Percentiles rank a stretch among this genome's conserved stretches.
Evolutionary conservation across 2,113 vertebrate species (phyloP).

Genomic region (Eleginops maclovinus): DNA sequence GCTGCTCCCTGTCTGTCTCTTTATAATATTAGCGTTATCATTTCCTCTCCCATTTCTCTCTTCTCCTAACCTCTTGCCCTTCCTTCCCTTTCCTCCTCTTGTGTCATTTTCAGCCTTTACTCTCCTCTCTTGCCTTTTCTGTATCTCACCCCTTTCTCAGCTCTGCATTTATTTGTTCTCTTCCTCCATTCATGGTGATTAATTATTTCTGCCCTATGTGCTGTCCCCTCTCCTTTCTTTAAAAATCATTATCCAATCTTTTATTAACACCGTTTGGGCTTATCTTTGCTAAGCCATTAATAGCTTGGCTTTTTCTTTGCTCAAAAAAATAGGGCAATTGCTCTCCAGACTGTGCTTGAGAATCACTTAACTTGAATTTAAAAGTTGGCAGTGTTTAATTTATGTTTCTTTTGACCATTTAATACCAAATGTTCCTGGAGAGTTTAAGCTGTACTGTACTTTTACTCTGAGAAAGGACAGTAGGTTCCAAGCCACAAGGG

Average conservation of each 20-base stretch:
- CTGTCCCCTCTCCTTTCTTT: conserved; percentile 57
- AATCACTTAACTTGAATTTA: conserved; percentile 66
- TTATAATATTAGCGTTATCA: conserved; percentile 53
- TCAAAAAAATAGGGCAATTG: conserved; percentile 61
- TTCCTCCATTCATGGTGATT: conserved; percentile 61
- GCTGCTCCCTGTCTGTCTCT: conserved; percentile 47
- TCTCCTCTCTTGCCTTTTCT: conserved; percentile 9
- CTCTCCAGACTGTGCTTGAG: conserved; percentile 54
- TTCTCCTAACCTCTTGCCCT: conserved; percentile 38
- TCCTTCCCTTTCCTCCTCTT: conserved; percentile 14
- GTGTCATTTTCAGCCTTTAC: conserved; percentile 30
- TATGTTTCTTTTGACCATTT: conserved; percentile 46
- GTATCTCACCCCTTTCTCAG: not conserved
- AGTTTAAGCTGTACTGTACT: conserved; percentile 15
- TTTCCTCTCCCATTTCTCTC: conserved; percentile 18
- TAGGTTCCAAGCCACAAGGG: conserved; percentile 6
- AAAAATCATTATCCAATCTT: conserved; percentile 73
- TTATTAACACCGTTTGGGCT: conserved; percentile 71
- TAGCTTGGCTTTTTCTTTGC: conserved; percentile 50
- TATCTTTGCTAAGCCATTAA: conserved; percentile 68
- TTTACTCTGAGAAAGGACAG: conserved; percentile 9
- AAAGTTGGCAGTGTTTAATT: conserved; percentile 52
- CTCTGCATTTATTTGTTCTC: conserved; percentile 16
- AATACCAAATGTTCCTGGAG: conserved; percentile 46
- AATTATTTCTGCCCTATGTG: conserved; percentile 68